Evolutionary conservation across 2,113 vertebrate species (phyloP).

Genomic region (Lota lota): DNA sequence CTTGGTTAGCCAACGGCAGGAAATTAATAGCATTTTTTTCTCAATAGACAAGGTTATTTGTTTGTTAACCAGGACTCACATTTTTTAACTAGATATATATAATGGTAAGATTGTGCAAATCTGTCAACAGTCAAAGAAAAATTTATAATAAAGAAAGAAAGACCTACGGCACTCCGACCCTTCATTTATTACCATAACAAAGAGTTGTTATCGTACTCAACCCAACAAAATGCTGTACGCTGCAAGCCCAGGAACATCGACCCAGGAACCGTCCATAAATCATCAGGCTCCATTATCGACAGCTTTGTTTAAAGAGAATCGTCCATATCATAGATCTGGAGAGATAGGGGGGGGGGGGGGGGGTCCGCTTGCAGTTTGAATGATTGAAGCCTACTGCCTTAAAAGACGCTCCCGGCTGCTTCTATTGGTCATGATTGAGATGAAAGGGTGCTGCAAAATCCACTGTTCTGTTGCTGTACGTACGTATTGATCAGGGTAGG

Average conservation of each 20-base stretch:
- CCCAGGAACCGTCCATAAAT: slow-evolving; percentile 36
- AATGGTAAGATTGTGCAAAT: slow-evolving; percentile 19
- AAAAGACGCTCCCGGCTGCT: background rate
- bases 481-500: slow-evolving; percentile 40
- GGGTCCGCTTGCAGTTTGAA: background rate
- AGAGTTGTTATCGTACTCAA: slow-evolving; percentile 21
- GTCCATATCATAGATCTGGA: slow-evolving; percentile 16
- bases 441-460: slow-evolving; percentile 25
- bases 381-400: slow-evolving; percentile 48
- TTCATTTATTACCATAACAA: slow-evolving; percentile 38
- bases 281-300: slow-evolving; percentile 50
- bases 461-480: slow-evolving; percentile 19
- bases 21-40: slow-evolving; percentile 5
- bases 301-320: slow-evolving; percentile 40
- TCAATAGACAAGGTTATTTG: no score
- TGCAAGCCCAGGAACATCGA: slow-evolving; percentile 39
- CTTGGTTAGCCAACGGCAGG: background rate
- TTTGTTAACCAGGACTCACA: slow-evolving; percentile 39
- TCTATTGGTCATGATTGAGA: slow-evolving; percentile 28
- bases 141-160: slow-evolving; percentile 9
- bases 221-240: slow-evolving; percentile 24
- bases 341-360: no score
- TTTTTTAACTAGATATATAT: slow-evolving; percentile 41
- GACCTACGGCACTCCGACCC: slow-evolving; percentile 22
- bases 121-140: no score